Base-by-base conservation (phyloP, 2,888 invertebrate species). In the Pyrrhia umbra region DNA sequence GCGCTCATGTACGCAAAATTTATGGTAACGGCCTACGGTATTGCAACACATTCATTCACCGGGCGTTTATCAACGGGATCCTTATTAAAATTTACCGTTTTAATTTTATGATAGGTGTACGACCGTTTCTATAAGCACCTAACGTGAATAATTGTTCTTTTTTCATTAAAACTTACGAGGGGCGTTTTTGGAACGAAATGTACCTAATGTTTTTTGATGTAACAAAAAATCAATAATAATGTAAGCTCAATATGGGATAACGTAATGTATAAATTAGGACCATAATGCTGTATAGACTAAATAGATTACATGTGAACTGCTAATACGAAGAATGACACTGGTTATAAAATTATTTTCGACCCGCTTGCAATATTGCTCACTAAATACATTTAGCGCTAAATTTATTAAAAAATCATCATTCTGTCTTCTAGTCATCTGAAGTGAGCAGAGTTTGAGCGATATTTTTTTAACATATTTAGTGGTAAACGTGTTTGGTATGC, bases 201-300 rank as follows among this genome's bases (percentile, higher is more conserved):
- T 55, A 52, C 15, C 5, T 30, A 37, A 47, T 45, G 40, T 42
- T 56, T 65, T 76, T 67, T 49, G 20, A 68, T 58, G 63, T 65
- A 60, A 61, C 40, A 46, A 59, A 67, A 68, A 72, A 60, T 67
- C 63, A 73, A 71, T 60, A 65, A 68, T 70, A 70, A 47, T 60
- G 25, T 77, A 77, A 79, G 74, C 74, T 80, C 67, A 78, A 66
- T 72, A 66, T 62, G 25, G 20, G 52, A 69, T 72, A 61, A 76
- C 61, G 37, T 75, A 71, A 51, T 80, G 83, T 82, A 76, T 81
- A 80, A 76, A 77, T 63, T 84, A 85, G 79, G 68, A 79, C 70
- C 56, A 77, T 75, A 62, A 63, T n/a, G 69, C 54, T 80, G 75
- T 81, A 78, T 77, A 80, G 72, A 69, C 30, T 75, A 65, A 70